Evolutionary conservation across 2,797 vertebrate species (phyloP), one percentile per base, ranked within the genome.

Genomic region (Sebastes oblongus): DNA sequence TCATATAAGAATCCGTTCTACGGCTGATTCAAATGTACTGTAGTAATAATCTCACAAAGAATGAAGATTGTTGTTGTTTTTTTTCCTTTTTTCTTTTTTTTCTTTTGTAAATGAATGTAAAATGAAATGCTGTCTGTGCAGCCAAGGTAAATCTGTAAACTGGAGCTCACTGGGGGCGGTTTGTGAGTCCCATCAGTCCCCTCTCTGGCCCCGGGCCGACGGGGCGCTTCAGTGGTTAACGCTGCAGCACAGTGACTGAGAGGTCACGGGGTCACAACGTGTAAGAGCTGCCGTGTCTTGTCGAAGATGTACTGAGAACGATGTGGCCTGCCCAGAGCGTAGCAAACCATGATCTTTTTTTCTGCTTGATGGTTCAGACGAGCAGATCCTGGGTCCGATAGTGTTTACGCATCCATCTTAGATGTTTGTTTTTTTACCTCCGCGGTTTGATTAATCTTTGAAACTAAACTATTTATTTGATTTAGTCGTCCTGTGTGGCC

Each of bases 21-120:
- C 25, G 2, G 56, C 65, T 61, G 77, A 85, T 80, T 76, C 42
- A 60, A 27, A 54, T 65, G 81, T 75, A 65, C 81, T 83, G 77
- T 77, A 74, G 52, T 50, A 75, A 71, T 55, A 32, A 76, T 74
- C 46, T 76, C 66, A 67, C 36, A 16, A 46, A 67, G 78, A 83
- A 61, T 67, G 74, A 78, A 71, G 75, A 84, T 80, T 84, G 72
- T 82, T 42, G 39, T 42, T 42, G 69, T 39, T 55, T 56, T 66
- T 60, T 2, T 50, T 36, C 34, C 39, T 42, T 36, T 55, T 6
- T 60, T 6, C 2, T 34, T 66, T 59, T 5, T 56, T 64, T 25
- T 67, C 18, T 56, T 81, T 76, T 75, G 59, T 77, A 82, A 81
- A 81, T 85, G 84, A 89, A 87, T 89, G 83, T 91, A 84, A 85